phyloP scores from a whole-genome alignment of 2,113 vertebrate species.

The Triplophysa rosa region DNA sequence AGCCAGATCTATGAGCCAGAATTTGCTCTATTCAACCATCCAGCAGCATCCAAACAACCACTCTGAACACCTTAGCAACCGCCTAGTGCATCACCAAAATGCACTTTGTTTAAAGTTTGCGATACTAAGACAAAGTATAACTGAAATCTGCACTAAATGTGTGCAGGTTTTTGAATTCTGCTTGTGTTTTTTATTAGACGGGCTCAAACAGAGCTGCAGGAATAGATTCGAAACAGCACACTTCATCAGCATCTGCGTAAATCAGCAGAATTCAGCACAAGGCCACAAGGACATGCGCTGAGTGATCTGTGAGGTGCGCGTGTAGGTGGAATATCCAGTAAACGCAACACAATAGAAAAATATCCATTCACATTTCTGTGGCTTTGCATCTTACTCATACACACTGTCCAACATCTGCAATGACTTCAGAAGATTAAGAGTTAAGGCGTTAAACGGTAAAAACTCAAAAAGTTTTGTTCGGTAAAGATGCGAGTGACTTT shows the following conservation, averaged over 20 bases:
- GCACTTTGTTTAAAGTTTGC: too few species aligned
- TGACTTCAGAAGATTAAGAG: conserved; percentile 5
- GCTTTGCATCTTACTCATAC: conserved; percentile 45
- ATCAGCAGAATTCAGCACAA: conserved; percentile 15
- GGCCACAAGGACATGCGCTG: background rate
- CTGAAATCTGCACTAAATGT: too few species aligned
- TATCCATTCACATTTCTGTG: conserved; percentile 39
- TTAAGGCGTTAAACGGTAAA: background rate
- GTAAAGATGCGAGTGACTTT: conserved; percentile 7
- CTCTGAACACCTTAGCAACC: too few species aligned
- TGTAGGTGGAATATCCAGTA: conserved; percentile 45
- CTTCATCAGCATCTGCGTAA: conserved; percentile 4
- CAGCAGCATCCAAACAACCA: too few species aligned
- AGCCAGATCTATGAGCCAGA: background rate
- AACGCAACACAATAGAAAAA: conserved; percentile 39
- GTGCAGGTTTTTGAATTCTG: too few species aligned
- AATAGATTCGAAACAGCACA: background rate
- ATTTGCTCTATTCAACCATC: background rate
- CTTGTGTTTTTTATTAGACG: background rate
- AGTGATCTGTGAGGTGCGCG: conserved; percentile 11
- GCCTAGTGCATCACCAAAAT: too few species aligned
- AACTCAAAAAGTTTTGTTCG: background rate
- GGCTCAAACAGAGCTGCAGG: background rate
- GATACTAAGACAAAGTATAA: too few species aligned
- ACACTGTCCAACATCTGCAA: background rate